A percentile compares a stretch with the other conserved stretches of the same genome.
These are phyloP conservation scores for Autographa gamma DNA, from an alignment of 2,888 invertebrate species.

Conservation along the genomic window DNA sequence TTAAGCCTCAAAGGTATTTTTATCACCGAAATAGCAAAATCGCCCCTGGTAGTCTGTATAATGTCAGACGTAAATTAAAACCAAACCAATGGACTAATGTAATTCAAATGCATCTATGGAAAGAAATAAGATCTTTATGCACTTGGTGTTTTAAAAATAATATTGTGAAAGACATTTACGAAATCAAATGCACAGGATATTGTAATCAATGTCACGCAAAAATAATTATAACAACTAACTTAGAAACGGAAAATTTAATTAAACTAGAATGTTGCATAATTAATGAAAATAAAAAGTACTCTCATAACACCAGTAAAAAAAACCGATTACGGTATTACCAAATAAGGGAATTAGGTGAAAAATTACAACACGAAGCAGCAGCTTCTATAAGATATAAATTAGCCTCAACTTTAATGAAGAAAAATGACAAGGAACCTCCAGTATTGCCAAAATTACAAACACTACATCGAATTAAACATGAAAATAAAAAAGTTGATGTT, in stretches of 20 bases:
- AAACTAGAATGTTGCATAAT: conserved; percentile 34
- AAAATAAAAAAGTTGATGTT: conserved; percentile 32
- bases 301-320: conserved; percentile 32
- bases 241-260: conserved; percentile 32
- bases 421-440: conserved; percentile 33
- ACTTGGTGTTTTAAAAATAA: conserved; percentile 37
- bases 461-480: conserved; percentile 29
- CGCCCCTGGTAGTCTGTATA: conserved; percentile 29
- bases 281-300: conserved; percentile 20
- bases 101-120: conserved; percentile 33
- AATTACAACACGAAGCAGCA: conserved; percentile 34
- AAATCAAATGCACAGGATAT: conserved; percentile 27
- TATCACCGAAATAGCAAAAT: conserved; percentile 29
- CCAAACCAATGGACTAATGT: conserved; percentile 32
- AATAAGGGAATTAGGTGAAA: conserved; percentile 31
- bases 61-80: conserved; percentile 29
- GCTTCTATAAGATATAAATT: conserved; percentile 34
- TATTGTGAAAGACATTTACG: conserved; percentile 22
- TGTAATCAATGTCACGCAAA: conserved; percentile 27
- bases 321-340: conserved; percentile 30
- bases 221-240: conserved; percentile 30
- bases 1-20: conserved; percentile 27
- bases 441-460: conserved; percentile 34
- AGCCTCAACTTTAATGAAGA: conserved; percentile 32
- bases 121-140: conserved; percentile 27